Evolutionary conservation across 2,888 invertebrate species (phyloP), one percentile per base, ranked within the genome.

Genomic region (Agrenia bidenticulata): DNA sequence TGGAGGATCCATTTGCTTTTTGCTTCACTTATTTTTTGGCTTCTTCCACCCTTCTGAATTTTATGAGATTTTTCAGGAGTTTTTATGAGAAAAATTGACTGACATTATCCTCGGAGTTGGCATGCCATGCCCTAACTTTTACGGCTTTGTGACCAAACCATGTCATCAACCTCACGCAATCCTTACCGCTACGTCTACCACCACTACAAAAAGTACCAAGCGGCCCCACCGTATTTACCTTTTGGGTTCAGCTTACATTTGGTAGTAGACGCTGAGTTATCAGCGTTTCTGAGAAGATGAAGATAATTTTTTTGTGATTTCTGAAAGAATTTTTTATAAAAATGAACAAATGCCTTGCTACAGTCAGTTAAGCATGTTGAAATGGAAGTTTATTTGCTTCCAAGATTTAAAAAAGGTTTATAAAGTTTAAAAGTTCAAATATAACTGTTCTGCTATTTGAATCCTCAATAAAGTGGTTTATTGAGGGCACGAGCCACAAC

Each of bases 121-220:
- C 45, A 19, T 45, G 45, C 45, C 19, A 45, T 45, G 45, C 9
- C 19, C 45, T 45, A 19, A 45, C 45, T 45, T 45, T 45, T 45
- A 45, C 45, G 45, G 45, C 45, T 45, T 45, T 45, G 45, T 45
- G 45, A 45, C 45, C 45, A 45, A 45, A 45, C 45, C 45, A 45
- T 45, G 45, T 45, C 45, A 45, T 45, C 45, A 45, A 45, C 45
- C 15, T 45, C 45, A 45, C 45, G 45, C 45, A 45, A 45, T 45
- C n/a, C 32, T 32, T 45, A 9, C 45, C 4, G 39, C 39, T 15
- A 39, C 39, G 7, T 7, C 45, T 15, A 45, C 45, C 45, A 45
- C n/a, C 45, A 45, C 45, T 19, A 5, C 45, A 19, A 32, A 32
- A 32, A 32, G 32, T 32, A 32, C 32, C 32, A 32, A 32, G 32